Evolutionary conservation across 2,113 vertebrate species (phyloP).

Genomic region (Rhodinocichla rosea): DNA sequence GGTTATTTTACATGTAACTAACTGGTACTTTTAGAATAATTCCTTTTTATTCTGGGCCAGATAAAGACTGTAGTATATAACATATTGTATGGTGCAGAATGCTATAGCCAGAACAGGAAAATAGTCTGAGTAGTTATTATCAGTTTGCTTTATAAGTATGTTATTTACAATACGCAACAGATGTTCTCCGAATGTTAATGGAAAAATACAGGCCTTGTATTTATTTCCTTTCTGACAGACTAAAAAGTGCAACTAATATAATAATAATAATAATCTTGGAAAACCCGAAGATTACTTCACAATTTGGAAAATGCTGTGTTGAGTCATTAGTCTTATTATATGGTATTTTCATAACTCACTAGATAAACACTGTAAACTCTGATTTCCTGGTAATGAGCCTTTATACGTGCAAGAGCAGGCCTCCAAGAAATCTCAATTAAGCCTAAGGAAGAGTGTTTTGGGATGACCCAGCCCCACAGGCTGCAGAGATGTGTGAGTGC

Average conservation of each 20-base stretch:
- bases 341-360: slow-evolving; percentile 78
- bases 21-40: not conserved
- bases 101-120: slow-evolving; percentile 59
- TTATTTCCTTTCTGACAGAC: slow-evolving; percentile 75
- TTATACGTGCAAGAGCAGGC: slow-evolving; percentile 60
- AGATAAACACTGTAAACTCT: slow-evolving; percentile 70
- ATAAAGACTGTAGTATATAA: not conserved
- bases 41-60: not conserved
- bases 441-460: slow-evolving; percentile 53
- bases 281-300: slow-evolving; percentile 78
- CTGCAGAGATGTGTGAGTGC: not conserved
- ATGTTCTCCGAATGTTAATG: slow-evolving; percentile 77
- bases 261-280: slow-evolving; percentile 71
- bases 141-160: slow-evolving; percentile 78
- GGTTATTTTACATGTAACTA: not conserved
- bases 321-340: slow-evolving; percentile 78
- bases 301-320: slow-evolving; percentile 76
- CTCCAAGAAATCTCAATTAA: slow-evolving; percentile 69
- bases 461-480: slow-evolving; percentile 6
- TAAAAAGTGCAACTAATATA: slow-evolving; percentile 79
- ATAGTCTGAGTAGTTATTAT: slow-evolving; percentile 68
- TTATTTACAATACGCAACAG: slow-evolving; percentile 82
- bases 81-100: slow-evolving; percentile 16
- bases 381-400: slow-evolving; percentile 73
- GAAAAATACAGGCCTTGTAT: slow-evolving; percentile 77